Base-by-base conservation (phyloP, 2,113 vertebrate species). In the Chunga burmeisteri region DNA sequence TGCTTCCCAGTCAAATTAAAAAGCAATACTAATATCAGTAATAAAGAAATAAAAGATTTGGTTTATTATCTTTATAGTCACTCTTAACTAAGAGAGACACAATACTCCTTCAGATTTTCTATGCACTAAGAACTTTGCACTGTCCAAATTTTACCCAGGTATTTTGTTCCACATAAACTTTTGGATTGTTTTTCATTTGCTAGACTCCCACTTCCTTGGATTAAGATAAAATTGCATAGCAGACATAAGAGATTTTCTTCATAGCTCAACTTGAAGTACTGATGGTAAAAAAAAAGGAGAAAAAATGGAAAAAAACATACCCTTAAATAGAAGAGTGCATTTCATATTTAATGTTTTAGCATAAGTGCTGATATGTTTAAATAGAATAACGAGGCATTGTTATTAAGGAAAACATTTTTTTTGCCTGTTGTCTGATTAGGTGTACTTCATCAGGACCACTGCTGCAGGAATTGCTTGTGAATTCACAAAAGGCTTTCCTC, bases 151-250 rank as follows among this genome's bases (percentile, higher is more conserved):
- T 87, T 92, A 34, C 47, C 52, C 65, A n/a, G 53, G 34, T 89
- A 87, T 72, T 96, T 93, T 93, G 59, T 91, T 95, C 55, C 2
- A 0, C 68, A 49, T 84, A 86, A 88, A 46, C 80, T 96, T 92
- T 92, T 92, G 92, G 83, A 94, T 96, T 94, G 94, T 87, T 96
- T 95, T 93, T 90, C 52, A 79, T 95, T 95, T 96, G 49, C 56
- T 87, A 68, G 55, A 86, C 86, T 83, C 72, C 36, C 27, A 47
- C 44, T 88, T 80, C 38, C 25, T 40, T 75, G 77, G 94, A 97
- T 96, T 94, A 97, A 96, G 92, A 96, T 96, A 94, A 93, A 97
- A 89, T 87, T 91, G 83, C 86, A 75, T 84, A 89, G 77, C 80
- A 92, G 70, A 70, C 86, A 86, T 91, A 84, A 92, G 73, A 97